Conservation (phyloP, 2,888 invertebrate species). For the Gnatocerus cornutus region DNA sequence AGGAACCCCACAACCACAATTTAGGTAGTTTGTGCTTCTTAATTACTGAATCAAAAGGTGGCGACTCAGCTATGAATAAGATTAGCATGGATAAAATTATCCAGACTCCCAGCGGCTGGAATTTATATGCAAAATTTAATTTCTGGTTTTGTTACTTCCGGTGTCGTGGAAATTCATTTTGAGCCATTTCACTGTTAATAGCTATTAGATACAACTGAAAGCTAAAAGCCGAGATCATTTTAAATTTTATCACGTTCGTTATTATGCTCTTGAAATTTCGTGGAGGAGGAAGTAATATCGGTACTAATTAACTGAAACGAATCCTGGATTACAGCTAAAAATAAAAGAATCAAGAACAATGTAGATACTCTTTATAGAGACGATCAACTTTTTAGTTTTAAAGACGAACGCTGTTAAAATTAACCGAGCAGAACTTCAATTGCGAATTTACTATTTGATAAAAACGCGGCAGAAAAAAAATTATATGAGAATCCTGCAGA, state of each 20-base stretch:
- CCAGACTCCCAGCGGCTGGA: constrained; percentile 1
- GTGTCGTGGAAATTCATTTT: constrained; percentile 4
- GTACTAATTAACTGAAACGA: not conserved
- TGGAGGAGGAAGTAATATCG: not conserved
- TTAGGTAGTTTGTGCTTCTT: not conserved
- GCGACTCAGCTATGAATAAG: constrained; percentile 6
- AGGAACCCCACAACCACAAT: too few species aligned
- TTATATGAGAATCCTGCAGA: too few species aligned
- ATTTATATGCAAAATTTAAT: constrained; percentile 26
- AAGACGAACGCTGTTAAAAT: too few species aligned
- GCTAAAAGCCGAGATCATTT: constrained; percentile 5
- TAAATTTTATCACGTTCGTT: constrained; percentile 7
- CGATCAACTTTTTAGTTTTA: too few species aligned
- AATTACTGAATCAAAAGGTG: constrained; percentile 1
- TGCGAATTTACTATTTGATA: too few species aligned
- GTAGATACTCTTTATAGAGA: not conserved
- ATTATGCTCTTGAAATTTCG: not conserved
- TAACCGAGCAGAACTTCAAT: too few species aligned
- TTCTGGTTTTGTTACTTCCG: constrained; percentile 22
- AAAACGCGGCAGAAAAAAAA: too few species aligned
- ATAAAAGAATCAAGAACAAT: not conserved
- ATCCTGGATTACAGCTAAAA: not conserved
- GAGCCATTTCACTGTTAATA: not conserved
- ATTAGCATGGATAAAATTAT: constrained; percentile 2
- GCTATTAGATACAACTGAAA: constrained; percentile 6